These are phyloP conservation scores for Cryptocephalus primarius DNA, from an alignment of 2,888 invertebrate genomes.

Conservation along the genomic window DNA sequence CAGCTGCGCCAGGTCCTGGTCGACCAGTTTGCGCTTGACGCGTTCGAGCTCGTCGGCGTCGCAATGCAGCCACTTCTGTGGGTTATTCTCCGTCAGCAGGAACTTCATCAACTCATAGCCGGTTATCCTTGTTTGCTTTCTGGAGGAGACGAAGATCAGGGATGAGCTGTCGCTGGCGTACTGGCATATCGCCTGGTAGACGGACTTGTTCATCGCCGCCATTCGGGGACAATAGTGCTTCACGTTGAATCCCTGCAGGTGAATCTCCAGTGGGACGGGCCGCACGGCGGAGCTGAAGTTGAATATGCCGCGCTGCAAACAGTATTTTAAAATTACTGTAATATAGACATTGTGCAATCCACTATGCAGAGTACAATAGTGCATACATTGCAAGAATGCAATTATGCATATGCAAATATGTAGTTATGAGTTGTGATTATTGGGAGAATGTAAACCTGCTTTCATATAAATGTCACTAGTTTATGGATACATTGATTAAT, in stretches of 20 bases:
- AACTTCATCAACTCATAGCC: constrained; percentile 90
- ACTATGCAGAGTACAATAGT: no score
- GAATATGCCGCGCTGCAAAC: constrained; percentile 69
- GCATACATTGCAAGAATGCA: no score
- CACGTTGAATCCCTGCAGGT: constrained; percentile 82
- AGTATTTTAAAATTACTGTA: no score
- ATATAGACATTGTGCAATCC: no score
- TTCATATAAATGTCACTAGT: no score
- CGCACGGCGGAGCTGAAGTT: constrained; percentile 96
- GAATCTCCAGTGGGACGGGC: constrained; percentile 90
- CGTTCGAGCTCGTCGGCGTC: constrained; percentile 76
- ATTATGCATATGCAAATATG: no score
- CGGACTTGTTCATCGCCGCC: constrained; percentile 99
- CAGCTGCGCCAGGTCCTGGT: constrained; percentile 84
- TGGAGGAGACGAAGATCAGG: constrained; percentile 90
- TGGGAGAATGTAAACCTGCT: no score
- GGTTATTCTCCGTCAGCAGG: constrained; percentile 81
- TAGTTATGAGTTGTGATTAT: no score
- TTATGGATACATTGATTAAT: no score
- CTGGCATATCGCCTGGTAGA: constrained; percentile 87
- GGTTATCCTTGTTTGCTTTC: constrained; percentile 92
- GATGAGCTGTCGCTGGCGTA: constrained; percentile 88
- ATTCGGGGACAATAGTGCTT: constrained; percentile 99
- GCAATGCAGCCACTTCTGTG: constrained; percentile 91
- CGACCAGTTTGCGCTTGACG: constrained; percentile 55